phyloP scores from a whole-genome alignment of 2,888 invertebrate species.

The Megastigmus dorsalis region DNA sequence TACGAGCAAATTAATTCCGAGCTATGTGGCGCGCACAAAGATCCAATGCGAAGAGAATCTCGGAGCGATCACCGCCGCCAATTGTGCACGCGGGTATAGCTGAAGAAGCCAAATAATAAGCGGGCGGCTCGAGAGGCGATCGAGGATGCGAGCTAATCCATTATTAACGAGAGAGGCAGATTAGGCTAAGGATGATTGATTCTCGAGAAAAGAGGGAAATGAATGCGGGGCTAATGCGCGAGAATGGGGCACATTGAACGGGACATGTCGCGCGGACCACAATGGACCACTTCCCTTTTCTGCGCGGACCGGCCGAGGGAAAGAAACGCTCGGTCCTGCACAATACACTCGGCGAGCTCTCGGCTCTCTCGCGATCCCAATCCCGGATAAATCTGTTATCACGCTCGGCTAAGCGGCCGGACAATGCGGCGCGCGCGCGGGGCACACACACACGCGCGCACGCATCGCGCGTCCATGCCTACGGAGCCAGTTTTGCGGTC shows the following conservation, averaged over 20 bases:
- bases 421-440: slow-evolving; percentile 61
- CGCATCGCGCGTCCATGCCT: slow-evolving; percentile 30
- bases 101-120: too few species aligned
- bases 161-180: slow-evolving; percentile 19
- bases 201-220: neutral
- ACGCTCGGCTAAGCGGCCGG: slow-evolving; percentile 68
- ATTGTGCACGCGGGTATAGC: too few species aligned
- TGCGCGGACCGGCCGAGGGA: neutral
- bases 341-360: slow-evolving; percentile 43
- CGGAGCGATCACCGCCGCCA: too few species aligned
- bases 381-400: slow-evolving; percentile 71
- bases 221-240: slow-evolving; percentile 13
- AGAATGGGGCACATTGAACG: neutral
- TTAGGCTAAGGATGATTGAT: slow-evolving; percentile 17
- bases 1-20: too few species aligned
- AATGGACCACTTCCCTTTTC: too few species aligned
- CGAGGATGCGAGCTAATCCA: too few species aligned
- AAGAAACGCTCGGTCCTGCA: neutral
- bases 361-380: too few species aligned
- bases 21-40: too few species aligned
- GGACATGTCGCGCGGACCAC: neutral
- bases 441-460: slow-evolving; percentile 28
- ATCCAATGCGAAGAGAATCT: too few species aligned
- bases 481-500: slow-evolving; percentile 61
- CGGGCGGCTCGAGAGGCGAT: too few species aligned